Evolutionary conservation across 2,888 invertebrate species (phyloP).

Genomic region (Thymelicus sylvestris): DNA sequence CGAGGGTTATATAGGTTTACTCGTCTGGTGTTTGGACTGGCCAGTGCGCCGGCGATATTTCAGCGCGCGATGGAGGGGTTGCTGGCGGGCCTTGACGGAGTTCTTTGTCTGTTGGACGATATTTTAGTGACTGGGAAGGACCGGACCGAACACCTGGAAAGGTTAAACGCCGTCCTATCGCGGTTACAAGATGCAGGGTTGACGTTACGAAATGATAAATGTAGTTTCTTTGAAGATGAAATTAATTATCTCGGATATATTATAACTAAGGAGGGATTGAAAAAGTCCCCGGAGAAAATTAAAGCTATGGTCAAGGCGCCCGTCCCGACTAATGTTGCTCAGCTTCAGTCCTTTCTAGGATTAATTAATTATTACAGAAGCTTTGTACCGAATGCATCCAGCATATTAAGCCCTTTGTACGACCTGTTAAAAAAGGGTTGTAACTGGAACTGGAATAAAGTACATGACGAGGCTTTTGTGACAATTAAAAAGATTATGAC

Average conservation of each 20-base stretch:
- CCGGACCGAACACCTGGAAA: constrained; percentile 28
- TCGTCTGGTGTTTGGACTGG: constrained; percentile 41
- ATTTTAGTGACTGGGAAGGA: constrained; percentile 35
- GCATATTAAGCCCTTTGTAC: constrained; percentile 34
- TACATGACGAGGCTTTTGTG: constrained; percentile 25
- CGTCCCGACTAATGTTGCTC: constrained; percentile 31
- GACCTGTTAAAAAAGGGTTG: constrained; percentile 36
- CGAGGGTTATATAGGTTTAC: constrained; percentile 37
- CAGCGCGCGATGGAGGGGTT: constrained; percentile 43
- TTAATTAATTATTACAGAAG: constrained; percentile 40
- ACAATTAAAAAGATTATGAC: constrained; percentile 28
- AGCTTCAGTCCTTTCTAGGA: constrained; percentile 42
- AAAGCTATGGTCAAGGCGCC: constrained; percentile 36
- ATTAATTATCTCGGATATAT: constrained; percentile 39
- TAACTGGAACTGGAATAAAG: constrained; percentile 35
- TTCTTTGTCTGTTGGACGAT: constrained; percentile 40
- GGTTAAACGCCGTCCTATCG: constrained; percentile 37
- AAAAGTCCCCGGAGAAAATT: constrained; percentile 39
- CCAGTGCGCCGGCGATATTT: constrained; percentile 43
- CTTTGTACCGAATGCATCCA: constrained; percentile 39
- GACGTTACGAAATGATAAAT: constrained; percentile 39
- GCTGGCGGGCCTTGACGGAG: constrained; percentile 39
- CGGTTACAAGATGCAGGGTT: constrained; percentile 41
- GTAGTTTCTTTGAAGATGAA: constrained; percentile 42
- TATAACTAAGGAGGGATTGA: constrained; percentile 12